A percentile compares a stretch with the other conserved stretches of the same genome.
phyloP scores from a whole-genome alignment of 53 echinoderm and acorn worm genomes.

The Hippasteria phrygiana region DNA sequence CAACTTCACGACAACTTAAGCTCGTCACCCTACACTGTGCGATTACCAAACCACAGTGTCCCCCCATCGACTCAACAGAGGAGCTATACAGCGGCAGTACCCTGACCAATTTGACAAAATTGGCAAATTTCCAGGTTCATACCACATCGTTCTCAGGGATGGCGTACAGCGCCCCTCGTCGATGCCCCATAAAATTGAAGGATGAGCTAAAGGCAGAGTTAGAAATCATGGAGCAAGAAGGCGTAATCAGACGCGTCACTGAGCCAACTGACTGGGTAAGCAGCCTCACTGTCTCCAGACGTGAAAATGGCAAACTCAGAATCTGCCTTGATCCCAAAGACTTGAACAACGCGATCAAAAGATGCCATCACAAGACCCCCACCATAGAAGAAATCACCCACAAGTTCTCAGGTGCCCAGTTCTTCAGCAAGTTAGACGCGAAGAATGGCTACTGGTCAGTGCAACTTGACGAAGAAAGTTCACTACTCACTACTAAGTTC shows the following conservation, averaged over 20 bases:
- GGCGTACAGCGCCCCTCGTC: constrained; percentile 38
- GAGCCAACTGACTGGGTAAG: constrained; percentile 77
- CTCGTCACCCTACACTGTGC: constrained; percentile 1
- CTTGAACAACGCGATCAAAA: constrained; percentile 41
- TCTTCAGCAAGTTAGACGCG: constrained; percentile 57
- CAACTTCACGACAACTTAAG: constrained; percentile 18
- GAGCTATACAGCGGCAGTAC: constrained; percentile 47
- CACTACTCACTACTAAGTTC: no score
- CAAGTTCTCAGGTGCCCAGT: constrained; percentile 51
- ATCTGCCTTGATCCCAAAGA: constrained; percentile 70
- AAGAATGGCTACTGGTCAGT: constrained; percentile 28
- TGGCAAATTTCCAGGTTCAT: constrained; percentile 54
- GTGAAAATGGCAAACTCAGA: constrained; percentile 50
- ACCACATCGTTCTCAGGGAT: constrained; percentile 39
- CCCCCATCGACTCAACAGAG: constrained; percentile 22
- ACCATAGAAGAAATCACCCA: constrained; percentile 64
- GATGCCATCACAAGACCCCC: constrained; percentile 67
- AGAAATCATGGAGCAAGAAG: constrained; percentile 48
- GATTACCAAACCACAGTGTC: neutral
- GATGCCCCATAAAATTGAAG: constrained; percentile 51
- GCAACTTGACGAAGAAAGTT: neutral
- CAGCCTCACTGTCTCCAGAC: constrained; percentile 41
- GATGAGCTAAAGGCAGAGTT: constrained; percentile 66
- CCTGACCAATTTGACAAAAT: constrained; percentile 67
- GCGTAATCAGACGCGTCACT: constrained; percentile 66